Conservation (phyloP, 2,797 vertebrate genomes). For the Lycodopsis pacificus region DNA sequence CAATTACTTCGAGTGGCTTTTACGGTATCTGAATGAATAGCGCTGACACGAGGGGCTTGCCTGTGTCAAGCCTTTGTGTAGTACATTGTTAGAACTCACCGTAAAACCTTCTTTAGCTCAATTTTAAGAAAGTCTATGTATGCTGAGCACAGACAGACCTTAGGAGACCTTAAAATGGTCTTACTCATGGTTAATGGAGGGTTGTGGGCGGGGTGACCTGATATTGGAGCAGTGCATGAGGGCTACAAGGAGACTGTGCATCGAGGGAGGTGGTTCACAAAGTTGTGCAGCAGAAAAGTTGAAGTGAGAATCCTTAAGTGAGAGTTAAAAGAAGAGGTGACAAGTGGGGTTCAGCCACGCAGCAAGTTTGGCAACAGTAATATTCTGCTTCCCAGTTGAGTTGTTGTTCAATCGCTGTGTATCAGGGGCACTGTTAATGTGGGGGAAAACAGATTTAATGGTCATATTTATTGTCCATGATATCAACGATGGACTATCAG, state of each 20-base stretch:
- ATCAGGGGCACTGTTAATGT: slow-evolving; percentile 49
- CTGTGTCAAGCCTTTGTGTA: slow-evolving; percentile 49
- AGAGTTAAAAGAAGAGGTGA: slow-evolving; percentile 36
- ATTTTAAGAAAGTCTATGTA: slow-evolving; percentile 18
- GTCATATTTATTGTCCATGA: slow-evolving; percentile 55
- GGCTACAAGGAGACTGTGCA: slow-evolving; percentile 32
- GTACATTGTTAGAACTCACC: slow-evolving; percentile 28
- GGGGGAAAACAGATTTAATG: slow-evolving; percentile 58
- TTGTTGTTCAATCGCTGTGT: slow-evolving; percentile 42
- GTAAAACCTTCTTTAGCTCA: slow-evolving; percentile 22
- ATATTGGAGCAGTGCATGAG: slow-evolving; percentile 42
- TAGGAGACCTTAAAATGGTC: slow-evolving; percentile 24
- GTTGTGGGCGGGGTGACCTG: slow-evolving; percentile 34
- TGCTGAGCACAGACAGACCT: slow-evolving; percentile 8
- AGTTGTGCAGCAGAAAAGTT: slow-evolving; percentile 35
- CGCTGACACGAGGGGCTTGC: slow-evolving; percentile 14
- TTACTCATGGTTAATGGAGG: slow-evolving; percentile 42
- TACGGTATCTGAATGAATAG: slow-evolving; percentile 51
- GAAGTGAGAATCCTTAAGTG: slow-evolving; percentile 22
- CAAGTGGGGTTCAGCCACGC: slow-evolving; percentile 3
- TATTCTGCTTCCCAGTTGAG: slow-evolving; percentile 31
- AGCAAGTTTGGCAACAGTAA: slow-evolving; percentile 9
- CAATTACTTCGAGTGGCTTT: slow-evolving; percentile 67
- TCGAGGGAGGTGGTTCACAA: slow-evolving; percentile 26
- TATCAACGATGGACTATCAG: slow-evolving; percentile 47